Conservation (phyloP, 1,140 invertebrate species). For the Pseudobourletiella spinata region DNA sequence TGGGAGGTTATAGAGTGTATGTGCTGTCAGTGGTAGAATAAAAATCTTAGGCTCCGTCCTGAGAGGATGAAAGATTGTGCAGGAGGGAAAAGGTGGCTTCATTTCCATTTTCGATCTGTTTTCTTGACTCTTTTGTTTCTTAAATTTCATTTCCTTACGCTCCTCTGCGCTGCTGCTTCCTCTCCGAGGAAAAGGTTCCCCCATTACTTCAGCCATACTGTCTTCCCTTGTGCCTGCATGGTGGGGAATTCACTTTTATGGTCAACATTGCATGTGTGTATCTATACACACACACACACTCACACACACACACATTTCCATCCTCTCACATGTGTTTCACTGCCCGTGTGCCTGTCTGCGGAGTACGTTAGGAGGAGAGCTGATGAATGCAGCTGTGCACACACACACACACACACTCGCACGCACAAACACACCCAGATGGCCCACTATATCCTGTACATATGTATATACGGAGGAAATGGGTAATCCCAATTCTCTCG, state of each 20-base stretch:
- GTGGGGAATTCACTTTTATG: too few species aligned
- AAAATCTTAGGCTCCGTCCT: slow-evolving; percentile 20
- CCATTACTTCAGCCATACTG: too few species aligned
- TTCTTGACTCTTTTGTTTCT: slow-evolving; percentile 15
- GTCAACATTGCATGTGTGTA: too few species aligned
- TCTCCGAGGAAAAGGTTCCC: too few species aligned
- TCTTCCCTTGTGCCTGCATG: too few species aligned
- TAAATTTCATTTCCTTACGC: slow-evolving; percentile 20
- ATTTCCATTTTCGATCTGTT: slow-evolving; percentile 31
- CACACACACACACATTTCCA: not conserved
- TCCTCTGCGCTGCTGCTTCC: too few species aligned
- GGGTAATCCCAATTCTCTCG: slow-evolving; percentile 17
- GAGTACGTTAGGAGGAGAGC: too few species aligned
- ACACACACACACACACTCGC: too few species aligned
- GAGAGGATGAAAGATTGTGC: slow-evolving; percentile 26
- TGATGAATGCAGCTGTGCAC: too few species aligned
- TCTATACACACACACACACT: not conserved
- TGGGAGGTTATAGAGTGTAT: not conserved
- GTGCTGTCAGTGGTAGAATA: not conserved
- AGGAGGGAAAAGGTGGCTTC: slow-evolving; percentile 11
- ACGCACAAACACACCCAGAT: too few species aligned
- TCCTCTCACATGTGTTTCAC: not conserved
- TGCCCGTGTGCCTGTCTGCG: too few species aligned
- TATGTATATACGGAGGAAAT: slow-evolving; percentile 5
- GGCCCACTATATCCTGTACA: too few species aligned